Conservation (phyloP, 2,797 vertebrate genomes). For the Centroberyx gerrardi region DNA sequence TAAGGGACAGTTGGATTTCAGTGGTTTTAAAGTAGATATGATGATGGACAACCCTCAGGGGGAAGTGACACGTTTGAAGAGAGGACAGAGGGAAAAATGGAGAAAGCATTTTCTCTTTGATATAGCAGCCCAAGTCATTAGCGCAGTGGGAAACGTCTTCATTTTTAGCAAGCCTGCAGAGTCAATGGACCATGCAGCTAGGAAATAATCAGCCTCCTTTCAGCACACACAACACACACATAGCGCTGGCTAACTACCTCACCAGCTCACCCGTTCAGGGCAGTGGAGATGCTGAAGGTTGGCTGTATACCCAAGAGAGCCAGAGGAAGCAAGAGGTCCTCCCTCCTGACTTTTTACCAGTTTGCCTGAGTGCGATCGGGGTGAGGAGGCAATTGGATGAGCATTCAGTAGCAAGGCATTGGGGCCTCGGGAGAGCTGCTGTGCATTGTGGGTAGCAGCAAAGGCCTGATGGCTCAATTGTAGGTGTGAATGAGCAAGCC, state of each 20-base stretch:
- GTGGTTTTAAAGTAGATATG: constrained; percentile 54
- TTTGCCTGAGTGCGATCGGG: constrained; percentile 34
- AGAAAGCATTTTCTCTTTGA: constrained; percentile 44
- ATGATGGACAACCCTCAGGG: constrained; percentile 48
- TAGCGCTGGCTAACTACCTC: constrained; percentile 41
- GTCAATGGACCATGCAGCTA: constrained; percentile 54
- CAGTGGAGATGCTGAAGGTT: constrained; percentile 29
- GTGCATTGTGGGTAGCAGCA: constrained; percentile 57
- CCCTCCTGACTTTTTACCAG: constrained; percentile 13
- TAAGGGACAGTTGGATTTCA: constrained; percentile 49
- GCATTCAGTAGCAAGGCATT: constrained; percentile 38
- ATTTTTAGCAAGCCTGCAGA: constrained; percentile 64
- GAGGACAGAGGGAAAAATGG: constrained; percentile 8
- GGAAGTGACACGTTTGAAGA: constrained; percentile 38
- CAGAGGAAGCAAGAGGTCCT: constrained; percentile 19
- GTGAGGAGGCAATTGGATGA: constrained; percentile 43
- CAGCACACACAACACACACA: constrained; percentile 35
- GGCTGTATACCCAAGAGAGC: constrained; percentile 36
- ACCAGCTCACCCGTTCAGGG: constrained; percentile 17
- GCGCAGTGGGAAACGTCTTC: constrained; percentile 62
- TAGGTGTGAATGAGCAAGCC: constrained; percentile 47
- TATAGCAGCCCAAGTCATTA: constrained; percentile 68
- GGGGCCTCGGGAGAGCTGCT: constrained; percentile 33
- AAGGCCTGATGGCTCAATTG: constrained; percentile 67
- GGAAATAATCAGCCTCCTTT: constrained; percentile 68